Evolutionary conservation across 1,140 invertebrate species (phyloP), one percentile per base, ranked within the genome.

Genomic region (Phymorhynchus buccinoides): DNA sequence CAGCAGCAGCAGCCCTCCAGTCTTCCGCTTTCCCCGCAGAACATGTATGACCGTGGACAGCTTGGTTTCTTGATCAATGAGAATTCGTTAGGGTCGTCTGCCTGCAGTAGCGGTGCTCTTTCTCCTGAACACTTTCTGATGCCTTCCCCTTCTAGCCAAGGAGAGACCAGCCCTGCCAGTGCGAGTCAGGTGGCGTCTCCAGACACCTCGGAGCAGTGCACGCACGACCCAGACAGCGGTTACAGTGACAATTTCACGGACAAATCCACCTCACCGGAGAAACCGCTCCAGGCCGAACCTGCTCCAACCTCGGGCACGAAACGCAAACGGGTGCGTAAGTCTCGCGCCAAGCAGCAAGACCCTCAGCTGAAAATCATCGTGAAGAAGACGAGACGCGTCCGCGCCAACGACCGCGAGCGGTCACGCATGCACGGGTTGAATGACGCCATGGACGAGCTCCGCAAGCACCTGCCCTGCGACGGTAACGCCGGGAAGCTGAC

Each of bases 351-450:
- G 89, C 88, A 79, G 88, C 91, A 44, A 85, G 87, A 56, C 71
- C 91, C 27, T 81, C 90, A 4, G 84, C 87, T 42, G 85, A 92
- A 92, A 87, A 93, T 92, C 81, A 91, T 92, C 81, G 27, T 93
- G 18, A 98, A 97, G 93, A 95, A 96, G 83, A 96, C 96, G 83
- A 95, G 98, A 75, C 95, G 98, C 77, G 95, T 97, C 92, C 99
- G 99, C 92, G 98, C 98, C 0, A 99, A 99, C 92, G 97, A 99
- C 91, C 95, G 98, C 75, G 98, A 99, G 93, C 94, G 98, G 27
- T 98, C 97, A 91, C 95, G 98, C 84, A 99, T 99, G 98, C 98
- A 99, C 92, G 97, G 96, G 91, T 93, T 99, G 56, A 99, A 99
- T 93, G 96, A 98, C 92, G 98, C 98, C 7, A 92, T 99, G 90